Base-by-base conservation (phyloP, 2,797 vertebrate genomes). In the Carapus acus region DNA sequence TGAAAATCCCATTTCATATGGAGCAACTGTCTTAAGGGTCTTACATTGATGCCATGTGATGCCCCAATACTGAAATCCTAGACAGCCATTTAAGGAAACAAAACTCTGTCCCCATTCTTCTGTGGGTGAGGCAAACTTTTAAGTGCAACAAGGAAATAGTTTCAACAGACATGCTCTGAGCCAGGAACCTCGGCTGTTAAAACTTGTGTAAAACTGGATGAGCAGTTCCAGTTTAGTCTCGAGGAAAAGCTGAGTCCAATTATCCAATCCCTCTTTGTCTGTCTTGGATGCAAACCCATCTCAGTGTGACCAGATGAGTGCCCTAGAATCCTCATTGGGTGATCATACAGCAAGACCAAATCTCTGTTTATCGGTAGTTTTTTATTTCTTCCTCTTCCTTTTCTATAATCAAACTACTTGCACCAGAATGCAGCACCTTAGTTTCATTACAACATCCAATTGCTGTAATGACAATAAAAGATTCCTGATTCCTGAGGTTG, bases 331-430 rank as follows among this genome's bases (percentile, higher is more conserved):
- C 85, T 79, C 29, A 66, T 82, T 63, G 77, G 85, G 85, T 82
- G 83, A 87, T 85, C 84, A 78, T 71, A 73, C 77, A 83, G 81
- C 82, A 83, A 83, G 85, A 83, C 81, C 83, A 76, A 83, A 83
- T 75, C 83, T 76, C 78, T 60, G 85, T 86, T 88, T 86, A 88
- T 87, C 84, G 86, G 85, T 85, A 84, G 80, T 77, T n/a, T n/a
- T n/a, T n/a, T n/a, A n/a, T n/a, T n/a, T n/a, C n/a, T n/a, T n/a
- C n/a, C n/a, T n/a, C n/a, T n/a, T n/a, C n/a, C n/a, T n/a, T n/a
- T n/a, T n/a, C n/a, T n/a, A n/a, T n/a, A n/a, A n/a, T n/a, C n/a
- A n/a, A n/a, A n/a, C n/a, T n/a, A n/a, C n/a, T n/a, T n/a, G n/a
- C n/a, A n/a, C n/a, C n/a, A n/a, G n/a, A n/a, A n/a, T n/a, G n/a